Evolutionary conservation across 2,113 vertebrate genomes (phyloP).

Genomic region (Dasyurus viverrinus): DNA sequence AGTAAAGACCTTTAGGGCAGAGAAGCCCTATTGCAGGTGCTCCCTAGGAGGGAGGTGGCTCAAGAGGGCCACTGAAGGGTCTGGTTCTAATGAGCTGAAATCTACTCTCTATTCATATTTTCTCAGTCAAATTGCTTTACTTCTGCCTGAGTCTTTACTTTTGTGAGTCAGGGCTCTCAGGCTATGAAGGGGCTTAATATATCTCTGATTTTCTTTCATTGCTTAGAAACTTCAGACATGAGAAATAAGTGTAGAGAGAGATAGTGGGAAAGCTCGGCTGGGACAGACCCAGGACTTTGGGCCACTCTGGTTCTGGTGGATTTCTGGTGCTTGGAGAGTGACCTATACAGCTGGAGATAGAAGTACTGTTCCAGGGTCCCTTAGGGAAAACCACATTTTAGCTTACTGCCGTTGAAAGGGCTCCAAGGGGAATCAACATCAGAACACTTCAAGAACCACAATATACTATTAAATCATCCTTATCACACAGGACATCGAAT

Average conservation of each 20-base stretch:
- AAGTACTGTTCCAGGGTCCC: background rate
- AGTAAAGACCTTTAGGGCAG: background rate
- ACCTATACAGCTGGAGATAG: background rate
- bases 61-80: background rate
- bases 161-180: background rate
- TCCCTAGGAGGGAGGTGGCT: background rate
- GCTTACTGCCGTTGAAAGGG: background rate
- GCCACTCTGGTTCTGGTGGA: background rate
- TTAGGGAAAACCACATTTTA: background rate
- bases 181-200: background rate
- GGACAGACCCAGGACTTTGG: background rate
- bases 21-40: background rate
- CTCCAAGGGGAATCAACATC: background rate
- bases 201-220: background rate
- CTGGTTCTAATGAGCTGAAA: background rate
- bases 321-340: background rate
- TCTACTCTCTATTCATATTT: background rate
- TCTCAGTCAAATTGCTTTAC: background rate
- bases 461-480: background rate
- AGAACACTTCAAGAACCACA: background rate
- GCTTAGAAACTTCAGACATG: background rate
- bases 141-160: background rate
- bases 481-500: slow-evolving; percentile 14
- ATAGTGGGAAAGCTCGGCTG: background rate
- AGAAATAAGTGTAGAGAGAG: background rate